Conservation (phyloP, 2,113 vertebrate species). For the Oncorhynchus masou region DNA sequence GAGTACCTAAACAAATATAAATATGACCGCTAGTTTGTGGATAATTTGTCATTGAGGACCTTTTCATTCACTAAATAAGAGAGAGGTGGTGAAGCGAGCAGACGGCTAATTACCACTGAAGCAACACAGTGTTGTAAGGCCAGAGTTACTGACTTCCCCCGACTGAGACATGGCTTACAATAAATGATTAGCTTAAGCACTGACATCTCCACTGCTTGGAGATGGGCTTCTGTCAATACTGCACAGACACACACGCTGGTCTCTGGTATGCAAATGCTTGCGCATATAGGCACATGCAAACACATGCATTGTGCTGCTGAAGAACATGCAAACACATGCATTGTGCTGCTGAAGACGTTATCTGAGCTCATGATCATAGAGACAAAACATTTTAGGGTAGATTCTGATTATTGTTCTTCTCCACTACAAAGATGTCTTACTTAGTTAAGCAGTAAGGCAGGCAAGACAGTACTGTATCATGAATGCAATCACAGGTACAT, state of each 20-base stretch:
- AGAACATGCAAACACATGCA: not conserved
- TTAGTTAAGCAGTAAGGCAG: too few relatives aligned
- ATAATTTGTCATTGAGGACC: too few relatives aligned
- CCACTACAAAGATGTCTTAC: too few relatives aligned
- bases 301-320: not conserved
- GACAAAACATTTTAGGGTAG: too few relatives aligned
- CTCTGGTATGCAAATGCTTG: too few relatives aligned
- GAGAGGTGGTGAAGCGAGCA: not conserved
- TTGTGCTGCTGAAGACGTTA: not conserved
- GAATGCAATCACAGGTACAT: too few relatives aligned
- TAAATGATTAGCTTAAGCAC: conserved; percentile 13
- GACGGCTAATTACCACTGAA: not conserved
- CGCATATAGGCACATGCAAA: conserved; percentile 18
- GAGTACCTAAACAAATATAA: too few relatives aligned
- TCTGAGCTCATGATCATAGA: too few relatives aligned
- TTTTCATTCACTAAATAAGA: too few relatives aligned
- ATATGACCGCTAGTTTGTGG: too few relatives aligned
- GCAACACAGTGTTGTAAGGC: not conserved
- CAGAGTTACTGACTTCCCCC: not conserved
- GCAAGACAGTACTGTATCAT: too few relatives aligned
- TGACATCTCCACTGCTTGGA: conserved; percentile 6
- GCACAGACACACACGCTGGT: conserved; percentile 16
- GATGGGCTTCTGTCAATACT: not conserved
- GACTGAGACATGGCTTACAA: not conserved
- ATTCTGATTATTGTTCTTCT: too few relatives aligned